phyloP scores from a whole-genome alignment of 1,140 invertebrate species.

The Myzus persicae region DNA sequence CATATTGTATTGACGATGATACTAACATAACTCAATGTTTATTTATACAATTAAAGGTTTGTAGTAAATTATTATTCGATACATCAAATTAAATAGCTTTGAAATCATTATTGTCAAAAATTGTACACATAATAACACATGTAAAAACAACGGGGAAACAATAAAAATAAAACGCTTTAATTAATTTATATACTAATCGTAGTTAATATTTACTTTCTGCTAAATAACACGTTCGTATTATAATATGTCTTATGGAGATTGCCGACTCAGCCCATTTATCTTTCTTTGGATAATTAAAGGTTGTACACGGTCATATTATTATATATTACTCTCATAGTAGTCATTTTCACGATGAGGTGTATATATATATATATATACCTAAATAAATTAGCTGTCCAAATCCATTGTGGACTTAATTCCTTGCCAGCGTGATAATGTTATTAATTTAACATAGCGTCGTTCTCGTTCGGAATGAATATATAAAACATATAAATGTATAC shows the following conservation, averaged over 20 bases:
- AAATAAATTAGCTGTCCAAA: slow-evolving; percentile 40
- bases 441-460: neutral
- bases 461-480: no score
- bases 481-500: neutral
- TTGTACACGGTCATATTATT: neutral
- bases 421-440: neutral
- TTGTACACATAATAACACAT: no score
- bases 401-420: neutral
- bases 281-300: slow-evolving; percentile 31
- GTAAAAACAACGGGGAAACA: neutral
- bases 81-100: neutral
- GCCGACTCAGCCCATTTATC: neutral
- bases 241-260: neutral
- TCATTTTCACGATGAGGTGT: slow-evolving; percentile 15
- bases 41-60: neutral
- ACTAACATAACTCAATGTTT: neutral
- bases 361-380: neutral
- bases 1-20: no score
- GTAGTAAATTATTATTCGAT: neutral
- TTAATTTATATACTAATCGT: slow-evolving; percentile 23
- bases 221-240: neutral
- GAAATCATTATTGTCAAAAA: no score
- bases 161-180: neutral
- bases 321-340: neutral
- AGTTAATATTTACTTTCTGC: neutral